Evolutionary conservation across 2,888 invertebrate species (phyloP).

Genomic region (Orthosia gracilis): DNA sequence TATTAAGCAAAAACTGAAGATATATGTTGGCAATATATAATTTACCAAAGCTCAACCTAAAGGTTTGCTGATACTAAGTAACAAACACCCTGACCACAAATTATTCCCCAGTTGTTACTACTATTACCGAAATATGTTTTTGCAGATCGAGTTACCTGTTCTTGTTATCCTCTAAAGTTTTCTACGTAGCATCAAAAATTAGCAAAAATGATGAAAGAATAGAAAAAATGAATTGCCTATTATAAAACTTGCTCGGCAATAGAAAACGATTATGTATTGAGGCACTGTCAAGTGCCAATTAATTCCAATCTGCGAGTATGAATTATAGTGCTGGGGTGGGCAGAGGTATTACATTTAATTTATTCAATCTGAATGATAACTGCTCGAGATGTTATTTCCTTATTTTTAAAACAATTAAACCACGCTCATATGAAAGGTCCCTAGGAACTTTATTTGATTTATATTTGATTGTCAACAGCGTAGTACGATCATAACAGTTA

Average conservation of each 20-base stretch:
- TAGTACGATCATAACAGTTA: conserved; percentile 17
- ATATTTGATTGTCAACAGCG: conserved; percentile 23
- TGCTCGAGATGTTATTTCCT: conserved; percentile 31
- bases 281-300: conserved; percentile 78
- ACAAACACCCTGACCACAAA: conserved; percentile 54
- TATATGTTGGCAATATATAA: background rate
- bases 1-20: conserved; percentile 15
- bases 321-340: conserved; percentile 64
- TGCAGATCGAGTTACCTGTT: conserved; percentile 32
- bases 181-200: background rate
- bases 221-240: conserved; percentile 1
- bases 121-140: conserved; percentile 42
- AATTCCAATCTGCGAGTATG: conserved; percentile 52
- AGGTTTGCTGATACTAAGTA: conserved; percentile 38
- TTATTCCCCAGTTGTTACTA: conserved; percentile 42
- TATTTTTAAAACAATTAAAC: conserved; percentile 37
- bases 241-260: conserved; percentile 46
- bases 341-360: conserved; percentile 70
- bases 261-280: conserved; percentile 72
- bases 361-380: conserved; percentile 59
- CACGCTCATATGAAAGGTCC: background rate
- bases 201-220: background rate
- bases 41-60: background rate
- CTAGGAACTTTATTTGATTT: conserved; percentile 3
- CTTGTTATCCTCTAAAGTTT: background rate